These are phyloP conservation scores for Proisotoma minuta DNA, from an alignment of 2,888 invertebrate species.

Conservation along the genomic window DNA sequence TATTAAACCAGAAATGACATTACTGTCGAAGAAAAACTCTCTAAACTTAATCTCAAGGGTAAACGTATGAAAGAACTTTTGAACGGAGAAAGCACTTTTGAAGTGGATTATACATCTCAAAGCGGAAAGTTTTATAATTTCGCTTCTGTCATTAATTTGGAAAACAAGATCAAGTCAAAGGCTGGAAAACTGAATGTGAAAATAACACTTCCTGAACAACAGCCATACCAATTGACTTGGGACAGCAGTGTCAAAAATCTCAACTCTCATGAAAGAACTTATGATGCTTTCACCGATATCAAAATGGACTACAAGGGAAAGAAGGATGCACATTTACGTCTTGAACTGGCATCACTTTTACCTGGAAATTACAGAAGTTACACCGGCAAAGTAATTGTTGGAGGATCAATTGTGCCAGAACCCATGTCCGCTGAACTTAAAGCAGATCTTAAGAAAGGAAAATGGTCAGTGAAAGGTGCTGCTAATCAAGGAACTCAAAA, in stretches of 20 bases:
- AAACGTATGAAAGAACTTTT: conserved; percentile 52
- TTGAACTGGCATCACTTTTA: conserved; percentile 32
- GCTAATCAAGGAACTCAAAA: conserved; percentile 21
- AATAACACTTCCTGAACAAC: conserved; percentile 28
- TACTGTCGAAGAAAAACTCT: conserved; percentile 54
- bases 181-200: conserved; percentile 27
- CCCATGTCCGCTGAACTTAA: conserved; percentile 31
- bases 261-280: conserved; percentile 27
- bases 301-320: conserved; percentile 35
- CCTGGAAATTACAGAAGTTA: conserved; percentile 38
- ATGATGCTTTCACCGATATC: conserved; percentile 36
- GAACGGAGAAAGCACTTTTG: conserved; percentile 50
- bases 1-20: conserved; percentile 57
- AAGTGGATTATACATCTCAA: conserved; percentile 24
- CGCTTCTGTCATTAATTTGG: conserved; percentile 24
- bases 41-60: conserved; percentile 54
- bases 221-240: conserved; percentile 34
- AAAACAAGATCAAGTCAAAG: conserved; percentile 24
- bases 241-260: conserved; percentile 35
- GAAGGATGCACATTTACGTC: conserved; percentile 28
- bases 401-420: conserved; percentile 31
- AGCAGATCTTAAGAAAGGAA: conserved; percentile 31
- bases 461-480: conserved; percentile 21
- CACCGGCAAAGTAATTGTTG: conserved; percentile 31
- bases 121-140: conserved; percentile 27